Evolutionary conservation across 1,140 invertebrate species (phyloP), one percentile per base, ranked within the genome.

Genomic region (Microplitis mediator): DNA sequence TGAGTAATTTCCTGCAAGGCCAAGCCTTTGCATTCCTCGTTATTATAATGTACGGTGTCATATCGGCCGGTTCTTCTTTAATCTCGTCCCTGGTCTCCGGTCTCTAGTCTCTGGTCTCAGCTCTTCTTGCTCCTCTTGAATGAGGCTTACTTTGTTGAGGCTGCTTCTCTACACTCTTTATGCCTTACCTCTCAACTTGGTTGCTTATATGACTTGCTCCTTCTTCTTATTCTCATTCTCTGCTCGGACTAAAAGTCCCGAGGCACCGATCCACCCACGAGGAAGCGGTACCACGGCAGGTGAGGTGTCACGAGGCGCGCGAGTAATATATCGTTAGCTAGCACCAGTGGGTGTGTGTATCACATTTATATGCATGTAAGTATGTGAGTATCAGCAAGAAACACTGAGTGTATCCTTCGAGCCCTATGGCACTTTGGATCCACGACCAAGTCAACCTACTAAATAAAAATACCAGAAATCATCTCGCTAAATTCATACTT

Each of bases 241-340:
- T 52, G 16, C 16, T 23, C 3, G 54, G 36, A 35, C 51, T 45
- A 1, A 32, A 23, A 32, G 61, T 39, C 62, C 71, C 36, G 52
- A 70, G 68, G 73, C 69, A 69, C 64, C 70, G 69, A 84, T 87
- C 84, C 85, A 86, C 85, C 85, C 85, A 86, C 85, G 74, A 87
- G 84, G 84, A 86, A 86, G 81, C 82, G 77, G 74, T 74, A 76
- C 77, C 60, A 72, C 83, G 81, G 85, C 85, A 87, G 85, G 85
- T 87, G 85, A 86, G 85, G 83, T 87, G 85, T 86, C 85, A 84
- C 85, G 85, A 83, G 79, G 80, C 77, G 84, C 78, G 80, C 84
- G 79, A 81, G 82, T 85, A 84, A 87, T 86, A 85, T 85, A 86
- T 86, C 83, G 85, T 84, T 82, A 77, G 78, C 75, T 60, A 63